Evolutionary conservation across 2,888 invertebrate genomes (phyloP).

Genomic region (Allacma fusca): DNA sequence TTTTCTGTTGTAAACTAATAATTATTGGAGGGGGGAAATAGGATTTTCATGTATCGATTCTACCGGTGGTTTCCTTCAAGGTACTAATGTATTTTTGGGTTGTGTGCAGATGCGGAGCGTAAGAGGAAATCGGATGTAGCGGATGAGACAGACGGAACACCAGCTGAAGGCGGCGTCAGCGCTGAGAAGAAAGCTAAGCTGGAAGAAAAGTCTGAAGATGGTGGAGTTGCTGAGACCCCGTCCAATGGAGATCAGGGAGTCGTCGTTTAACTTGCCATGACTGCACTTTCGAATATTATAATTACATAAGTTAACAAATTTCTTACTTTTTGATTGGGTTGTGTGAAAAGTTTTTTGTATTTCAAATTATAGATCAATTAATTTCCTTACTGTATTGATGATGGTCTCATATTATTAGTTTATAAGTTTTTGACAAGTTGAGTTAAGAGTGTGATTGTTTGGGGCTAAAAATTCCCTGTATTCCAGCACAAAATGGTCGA

Average conservation of each 20-base stretch:
- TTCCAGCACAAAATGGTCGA: slow-evolving; percentile 36
- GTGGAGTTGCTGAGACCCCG: slow-evolving; percentile 50
- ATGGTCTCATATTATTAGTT: slow-evolving; percentile 42
- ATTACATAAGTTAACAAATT: slow-evolving; percentile 39
- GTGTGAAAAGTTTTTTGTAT: slow-evolving; percentile 40
- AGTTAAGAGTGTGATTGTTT: slow-evolving; percentile 42
- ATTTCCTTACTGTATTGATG: slow-evolving; percentile 42
- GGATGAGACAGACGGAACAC: slow-evolving; percentile 49
- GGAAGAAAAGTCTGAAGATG: slow-evolving; percentile 58
- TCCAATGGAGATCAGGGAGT: slow-evolving; percentile 58
- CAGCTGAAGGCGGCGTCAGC: slow-evolving; percentile 26
- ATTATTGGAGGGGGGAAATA: too few relatives aligned
- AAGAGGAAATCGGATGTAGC: slow-evolving; percentile 57
- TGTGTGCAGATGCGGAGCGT: slow-evolving; percentile 49
- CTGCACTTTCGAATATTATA: slow-evolving; percentile 34
- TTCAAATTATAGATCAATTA: slow-evolving; percentile 37
- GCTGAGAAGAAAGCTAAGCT: slow-evolving; percentile 61
- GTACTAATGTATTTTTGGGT: neutral
- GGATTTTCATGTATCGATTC: neutral
- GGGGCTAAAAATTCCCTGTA: slow-evolving; percentile 23
- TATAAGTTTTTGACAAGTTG: slow-evolving; percentile 38
- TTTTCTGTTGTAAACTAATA: slow-evolving; percentile 15
- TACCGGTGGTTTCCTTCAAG: neutral
- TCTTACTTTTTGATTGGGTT: slow-evolving; percentile 45
- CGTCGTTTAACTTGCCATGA: slow-evolving; percentile 46